Evolutionary conservation across 2,888 invertebrate species (phyloP).

Genomic region (Sceliomorpha sp.): DNA sequence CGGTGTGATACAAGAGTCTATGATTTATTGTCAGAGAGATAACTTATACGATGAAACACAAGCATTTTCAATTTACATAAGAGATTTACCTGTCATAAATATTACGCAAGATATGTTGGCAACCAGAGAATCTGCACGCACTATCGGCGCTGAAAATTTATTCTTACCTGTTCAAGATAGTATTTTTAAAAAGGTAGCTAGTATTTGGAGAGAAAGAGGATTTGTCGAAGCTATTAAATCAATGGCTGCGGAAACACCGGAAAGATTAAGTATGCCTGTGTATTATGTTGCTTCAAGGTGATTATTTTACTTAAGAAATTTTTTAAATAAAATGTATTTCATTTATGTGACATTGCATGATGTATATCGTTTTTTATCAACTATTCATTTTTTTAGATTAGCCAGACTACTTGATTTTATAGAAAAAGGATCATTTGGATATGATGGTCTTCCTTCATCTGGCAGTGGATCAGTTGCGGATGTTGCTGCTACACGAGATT

Average conservation of each 20-base stretch:
- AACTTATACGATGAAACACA: constrained; percentile 70
- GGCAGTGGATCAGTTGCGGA: constrained; percentile 75
- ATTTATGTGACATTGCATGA: constrained; percentile 3
- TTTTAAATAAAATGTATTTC: neutral
- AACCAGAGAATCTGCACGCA: constrained; percentile 82
- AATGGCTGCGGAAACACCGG: constrained; percentile 82
- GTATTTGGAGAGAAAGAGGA: constrained; percentile 89
- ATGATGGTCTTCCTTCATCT: constrained; percentile 68
- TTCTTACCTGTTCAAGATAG: constrained; percentile 87
- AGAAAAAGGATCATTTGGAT: constrained; percentile 71
- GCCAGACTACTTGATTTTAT: constrained; percentile 68
- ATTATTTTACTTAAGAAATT: constrained; percentile 4
- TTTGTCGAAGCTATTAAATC: constrained; percentile 85
- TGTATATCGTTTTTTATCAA: neutral
- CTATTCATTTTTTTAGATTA: constrained; percentile 61
- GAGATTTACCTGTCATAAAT: constrained; percentile 86
- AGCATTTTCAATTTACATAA: constrained; percentile 74
- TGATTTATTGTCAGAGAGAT: constrained; percentile 64
- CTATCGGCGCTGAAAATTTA: constrained; percentile 80
- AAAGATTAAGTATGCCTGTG: constrained; percentile 81
- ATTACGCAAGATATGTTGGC: constrained; percentile 85
- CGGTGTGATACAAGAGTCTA: constrained; percentile 58
- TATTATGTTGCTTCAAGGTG: constrained; percentile 76
- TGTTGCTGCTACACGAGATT: constrained; percentile 73
- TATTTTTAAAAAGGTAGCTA: constrained; percentile 87